A percentile compares a stretch with the other conserved stretches of the same genome.
These are phyloP conservation scores for Herpetotheres cachinnans DNA, from an alignment of 2,113 vertebrate species.

Conservation along the genomic window DNA sequence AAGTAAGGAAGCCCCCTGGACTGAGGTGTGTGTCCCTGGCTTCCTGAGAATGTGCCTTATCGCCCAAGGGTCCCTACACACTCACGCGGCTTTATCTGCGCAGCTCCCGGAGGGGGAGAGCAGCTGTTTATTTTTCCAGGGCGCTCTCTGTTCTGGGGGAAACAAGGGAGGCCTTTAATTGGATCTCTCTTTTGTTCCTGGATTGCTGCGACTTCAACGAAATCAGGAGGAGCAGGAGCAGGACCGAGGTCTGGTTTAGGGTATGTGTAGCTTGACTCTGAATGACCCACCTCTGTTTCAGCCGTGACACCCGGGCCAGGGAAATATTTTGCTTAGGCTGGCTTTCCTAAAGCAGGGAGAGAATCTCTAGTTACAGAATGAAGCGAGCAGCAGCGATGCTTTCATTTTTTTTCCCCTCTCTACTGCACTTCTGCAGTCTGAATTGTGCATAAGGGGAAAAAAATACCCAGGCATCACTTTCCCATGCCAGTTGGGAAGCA, in stretches of 20 bases:
- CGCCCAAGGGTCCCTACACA: conserved; percentile 8
- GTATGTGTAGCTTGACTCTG: background rate
- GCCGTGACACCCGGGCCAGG: background rate
- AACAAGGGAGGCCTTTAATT: conserved; percentile 63
- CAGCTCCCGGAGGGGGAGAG: background rate
- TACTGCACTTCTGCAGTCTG: background rate
- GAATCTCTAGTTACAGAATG: background rate
- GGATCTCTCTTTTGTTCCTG: conserved; percentile 45
- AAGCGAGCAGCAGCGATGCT: background rate
- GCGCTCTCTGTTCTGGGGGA: conserved; percentile 54
- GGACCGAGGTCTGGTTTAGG: background rate
- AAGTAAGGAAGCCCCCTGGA: conserved; percentile 71
- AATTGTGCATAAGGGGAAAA: background rate
- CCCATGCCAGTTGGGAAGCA: background rate
- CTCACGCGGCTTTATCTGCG: conserved; percentile 27
- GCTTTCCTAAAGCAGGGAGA: background rate
- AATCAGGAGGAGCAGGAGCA: background rate
- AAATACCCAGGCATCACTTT: background rate
- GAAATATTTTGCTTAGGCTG: conserved; percentile 20
- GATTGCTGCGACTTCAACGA: background rate
- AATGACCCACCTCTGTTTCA: background rate
- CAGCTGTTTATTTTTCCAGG: conserved; percentile 75
- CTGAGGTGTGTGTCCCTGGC: background rate
- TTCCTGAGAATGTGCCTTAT: conserved; percentile 49
- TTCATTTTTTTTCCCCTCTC: background rate